A percentile compares a stretch with the other conserved stretches of the same genome.
These are phyloP conservation scores for Phalacrocorax aristotelis DNA, from an alignment of 2,113 vertebrate genomes.

Conservation along the genomic window DNA sequence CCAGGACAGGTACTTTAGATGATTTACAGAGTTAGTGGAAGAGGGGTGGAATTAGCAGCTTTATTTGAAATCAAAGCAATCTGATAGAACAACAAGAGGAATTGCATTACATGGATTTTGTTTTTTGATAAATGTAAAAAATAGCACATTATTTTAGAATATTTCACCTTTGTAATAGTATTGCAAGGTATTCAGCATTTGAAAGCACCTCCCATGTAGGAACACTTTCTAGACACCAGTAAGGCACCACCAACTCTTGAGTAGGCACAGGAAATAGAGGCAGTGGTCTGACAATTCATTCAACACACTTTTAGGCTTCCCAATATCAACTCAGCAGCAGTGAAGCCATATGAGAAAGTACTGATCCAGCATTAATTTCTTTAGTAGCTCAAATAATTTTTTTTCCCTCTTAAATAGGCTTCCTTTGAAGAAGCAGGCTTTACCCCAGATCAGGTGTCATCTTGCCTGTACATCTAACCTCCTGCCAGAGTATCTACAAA, in stretches of 20 bases:
- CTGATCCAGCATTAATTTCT: neutral
- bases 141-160: neutral
- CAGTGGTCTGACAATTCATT: neutral
- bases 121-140: neutral
- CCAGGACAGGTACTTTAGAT: neutral
- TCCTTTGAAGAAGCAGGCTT: neutral
- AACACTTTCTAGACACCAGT: neutral
- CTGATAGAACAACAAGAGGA: neutral
- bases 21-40: neutral
- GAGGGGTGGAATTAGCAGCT: neutral
- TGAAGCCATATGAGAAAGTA: neutral
- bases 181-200: neutral
- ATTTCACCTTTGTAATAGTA: neutral
- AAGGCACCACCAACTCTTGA: fast-evolving
- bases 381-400: neutral
- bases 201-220: neutral
- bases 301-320: neutral
- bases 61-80: neutral
- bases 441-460: neutral
- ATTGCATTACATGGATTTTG: neutral
- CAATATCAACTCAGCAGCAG: neutral
- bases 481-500: neutral
- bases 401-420: neutral
- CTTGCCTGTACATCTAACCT: neutral
- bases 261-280: neutral